Evolutionary conservation across 23 tunicate genomes (phyloP).

Genomic region (Corella eumyota): DNA sequence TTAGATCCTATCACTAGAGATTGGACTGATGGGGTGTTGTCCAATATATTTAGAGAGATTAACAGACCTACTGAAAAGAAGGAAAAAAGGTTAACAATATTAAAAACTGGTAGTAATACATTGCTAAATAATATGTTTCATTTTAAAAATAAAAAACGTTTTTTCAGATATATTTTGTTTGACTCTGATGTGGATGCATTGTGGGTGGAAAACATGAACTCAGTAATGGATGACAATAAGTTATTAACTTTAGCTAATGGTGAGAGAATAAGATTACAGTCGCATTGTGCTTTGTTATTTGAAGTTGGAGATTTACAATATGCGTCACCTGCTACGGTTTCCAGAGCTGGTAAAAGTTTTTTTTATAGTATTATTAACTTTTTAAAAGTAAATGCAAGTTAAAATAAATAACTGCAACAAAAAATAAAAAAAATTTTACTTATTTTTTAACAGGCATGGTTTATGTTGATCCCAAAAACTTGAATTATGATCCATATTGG

Average conservation of each 20-base stretch:
- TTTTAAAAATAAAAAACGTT: neutral
- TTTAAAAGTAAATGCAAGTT: no score
- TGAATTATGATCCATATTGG: slow-evolving; percentile 95
- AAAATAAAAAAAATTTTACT: no score
- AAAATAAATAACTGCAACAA: no score
- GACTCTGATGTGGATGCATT: slow-evolving; percentile 97
- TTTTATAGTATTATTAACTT: slow-evolving; percentile 2
- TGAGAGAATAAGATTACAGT: slow-evolving; percentile 86
- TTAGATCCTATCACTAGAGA: slow-evolving; percentile 94
- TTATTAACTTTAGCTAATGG: slow-evolving; percentile 97
- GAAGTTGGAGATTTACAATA: slow-evolving; percentile 99
- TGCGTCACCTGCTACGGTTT: slow-evolving; percentile 99
- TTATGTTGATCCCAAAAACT: slow-evolving; percentile 96
- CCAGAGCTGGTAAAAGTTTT: slow-evolving; percentile 77
- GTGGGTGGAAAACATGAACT: slow-evolving; percentile 99
- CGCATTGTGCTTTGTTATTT: slow-evolving; percentile 94
- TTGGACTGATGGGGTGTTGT: slow-evolving; percentile 99
- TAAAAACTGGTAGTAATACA: neutral
- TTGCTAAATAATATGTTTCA: neutral
- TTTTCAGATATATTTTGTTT: slow-evolving; percentile 75
- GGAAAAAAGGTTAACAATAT: slow-evolving; percentile 54
- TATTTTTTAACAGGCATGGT: slow-evolving; percentile 96
- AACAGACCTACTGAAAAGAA: slow-evolving; percentile 97
- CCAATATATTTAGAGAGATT: slow-evolving; percentile 91
- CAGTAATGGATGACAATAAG: slow-evolving; percentile 99